A percentile compares a stretch with the other conserved stretches of the same genome.
phyloP scores from a whole-genome alignment of 2,888 invertebrate species.

The Pterostichus madidus region DNA sequence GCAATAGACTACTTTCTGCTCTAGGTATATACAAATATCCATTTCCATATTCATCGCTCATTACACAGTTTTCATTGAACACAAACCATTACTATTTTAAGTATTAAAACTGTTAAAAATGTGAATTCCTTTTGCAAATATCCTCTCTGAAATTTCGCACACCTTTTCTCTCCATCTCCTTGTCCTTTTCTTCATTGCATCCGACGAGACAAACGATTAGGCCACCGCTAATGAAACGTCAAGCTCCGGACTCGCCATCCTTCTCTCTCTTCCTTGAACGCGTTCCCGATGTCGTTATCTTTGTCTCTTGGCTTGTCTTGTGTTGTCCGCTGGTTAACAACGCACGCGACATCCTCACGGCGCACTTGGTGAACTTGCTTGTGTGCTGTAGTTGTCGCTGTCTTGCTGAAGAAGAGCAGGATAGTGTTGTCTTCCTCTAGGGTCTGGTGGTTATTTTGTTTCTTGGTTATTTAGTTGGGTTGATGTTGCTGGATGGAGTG shows the following conservation, averaged over 20 bases:
- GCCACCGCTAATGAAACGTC: conserved; percentile 74
- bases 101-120: too few species aligned
- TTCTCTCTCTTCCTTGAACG: conserved; percentile 14
- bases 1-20: too few species aligned
- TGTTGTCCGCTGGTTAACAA: conserved; percentile 61
- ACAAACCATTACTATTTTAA: too few species aligned
- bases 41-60: too few species aligned
- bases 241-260: conserved; percentile 50
- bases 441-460: conserved; percentile 33
- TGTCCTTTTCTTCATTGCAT: conserved; percentile 19
- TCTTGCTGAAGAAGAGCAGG: background rate
- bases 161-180: background rate
- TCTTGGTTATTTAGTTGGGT: conserved; percentile 30
- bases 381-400: background rate
- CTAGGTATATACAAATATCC: too few species aligned
- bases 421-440: conserved; percentile 10
- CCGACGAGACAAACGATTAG: conserved; percentile 72
- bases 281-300: conserved; percentile 2
- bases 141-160: background rate
- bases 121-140: too few species aligned
- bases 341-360: conserved; percentile 61
- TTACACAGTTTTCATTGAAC: too few species aligned
- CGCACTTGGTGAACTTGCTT: conserved; percentile 55
- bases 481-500: conserved; percentile 34
- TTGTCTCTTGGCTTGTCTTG: conserved; percentile 38